Base-by-base conservation (phyloP, 2,888 invertebrate species). In the Caenorhabditis sp. region DNA sequence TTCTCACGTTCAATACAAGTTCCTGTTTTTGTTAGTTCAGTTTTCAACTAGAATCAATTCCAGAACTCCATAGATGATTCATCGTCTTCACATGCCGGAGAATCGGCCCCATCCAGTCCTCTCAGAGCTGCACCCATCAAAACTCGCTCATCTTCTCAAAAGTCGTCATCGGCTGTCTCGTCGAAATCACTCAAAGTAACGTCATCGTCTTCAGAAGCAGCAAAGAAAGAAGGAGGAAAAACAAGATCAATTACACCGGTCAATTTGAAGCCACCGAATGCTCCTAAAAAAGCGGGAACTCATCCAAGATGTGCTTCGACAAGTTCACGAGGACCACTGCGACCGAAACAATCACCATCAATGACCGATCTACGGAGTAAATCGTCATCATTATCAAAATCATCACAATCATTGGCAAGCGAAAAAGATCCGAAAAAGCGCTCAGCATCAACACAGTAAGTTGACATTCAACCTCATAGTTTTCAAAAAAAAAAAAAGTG, bases 271-370 rank as follows among this genome's bases (percentile, higher is more conserved):
- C 67, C 71, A n/a, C 67, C 67, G 14, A 21, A 53, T 14, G 59
- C 63, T 0, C 17, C 49, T 5, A 12, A 21, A 20, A 60, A 54
- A 36, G 25, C 20, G 14, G 25, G 17, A 25, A 43, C 26, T 17
- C 64, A 57, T 43, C 58, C 67, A 5, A 63, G 56, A 27, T 67
- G 71, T 61, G 60, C 64, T 26, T 56, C 56, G 17, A n/a, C 38
- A 38, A 23, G 27, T 21, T 26, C 58, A 38, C n/a, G 38, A 38
- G 25, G 4, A 12, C 20, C 38, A 1, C 14, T 10, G 17, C 61
- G 66, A 10, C 31, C 68, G 8, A 73, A 67, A 49, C 73, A 69
- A 17, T 73, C 73, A 12, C 73, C 73, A 31, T 73, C 73, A 1
- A 66, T 73, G 66, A 68, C 66, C 17, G 73, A 73, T 52, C 54